phyloP scores from a whole-genome alignment of 2,113 vertebrate genomes.

The Semnornis frantzii region DNA sequence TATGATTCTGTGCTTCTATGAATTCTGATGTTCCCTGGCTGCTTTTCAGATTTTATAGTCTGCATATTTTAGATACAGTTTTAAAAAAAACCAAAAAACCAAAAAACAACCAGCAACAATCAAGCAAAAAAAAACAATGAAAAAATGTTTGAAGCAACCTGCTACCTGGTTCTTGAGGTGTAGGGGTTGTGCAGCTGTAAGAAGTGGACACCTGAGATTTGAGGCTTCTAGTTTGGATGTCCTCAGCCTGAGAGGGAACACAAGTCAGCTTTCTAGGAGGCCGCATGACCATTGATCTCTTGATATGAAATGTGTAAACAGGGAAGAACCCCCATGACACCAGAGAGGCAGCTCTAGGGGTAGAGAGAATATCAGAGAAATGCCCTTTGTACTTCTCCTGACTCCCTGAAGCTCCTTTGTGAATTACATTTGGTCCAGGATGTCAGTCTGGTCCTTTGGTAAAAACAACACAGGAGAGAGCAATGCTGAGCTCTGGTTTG shows the following conservation, averaged over 20 bases:
- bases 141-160: no score
- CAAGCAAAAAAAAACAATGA: no score
- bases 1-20: neutral
- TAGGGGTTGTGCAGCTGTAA: no score
- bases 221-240: no score
- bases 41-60: no score
- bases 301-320: neutral
- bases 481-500: neutral
- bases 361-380: neutral
- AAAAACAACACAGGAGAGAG: neutral
- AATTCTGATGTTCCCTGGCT: neutral
- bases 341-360: neutral
- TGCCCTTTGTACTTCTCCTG: neutral
- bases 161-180: no score
- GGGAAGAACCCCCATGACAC: neutral
- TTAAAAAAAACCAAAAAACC: no score
- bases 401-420: neutral
- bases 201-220: no score
- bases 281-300: neutral
- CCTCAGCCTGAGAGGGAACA: no score
- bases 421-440: neutral
- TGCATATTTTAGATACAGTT: no score
- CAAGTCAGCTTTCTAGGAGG: neutral
- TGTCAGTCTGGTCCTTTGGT: neutral
- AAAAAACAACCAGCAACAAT: no score